Evolutionary conservation across 2,113 vertebrate genomes (phyloP).

Genomic region (Trematomus loennbergii): DNA sequence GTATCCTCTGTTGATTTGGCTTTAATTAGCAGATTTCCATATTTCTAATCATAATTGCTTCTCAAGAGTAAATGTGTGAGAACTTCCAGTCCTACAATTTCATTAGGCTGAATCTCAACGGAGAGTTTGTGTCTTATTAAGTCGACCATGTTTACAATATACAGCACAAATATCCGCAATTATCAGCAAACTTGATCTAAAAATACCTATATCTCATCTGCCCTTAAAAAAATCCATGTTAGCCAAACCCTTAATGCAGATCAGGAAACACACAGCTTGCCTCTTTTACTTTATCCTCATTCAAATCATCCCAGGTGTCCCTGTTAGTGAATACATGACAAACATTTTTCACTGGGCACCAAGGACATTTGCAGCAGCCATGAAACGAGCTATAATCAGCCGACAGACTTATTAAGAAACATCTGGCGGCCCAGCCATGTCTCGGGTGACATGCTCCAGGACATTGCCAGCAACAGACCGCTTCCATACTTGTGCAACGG

Average conservation of each 20-base stretch:
- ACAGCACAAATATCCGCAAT: slow-evolving; percentile 10
- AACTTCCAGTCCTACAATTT: slow-evolving; percentile 19
- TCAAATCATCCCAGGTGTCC: slow-evolving; percentile 42
- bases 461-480: slow-evolving; percentile 30
- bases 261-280: slow-evolving; percentile 1
- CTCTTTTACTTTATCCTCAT: slow-evolving; percentile 13
- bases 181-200: slow-evolving; percentile 25
- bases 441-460: slow-evolving; percentile 37
- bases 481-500: slow-evolving; percentile 25
- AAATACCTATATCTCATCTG: slow-evolving; percentile 7
- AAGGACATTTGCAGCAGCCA: slow-evolving; percentile 51
- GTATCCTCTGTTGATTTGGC: slow-evolving; percentile 57
- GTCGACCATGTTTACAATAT: slow-evolving; percentile 10
- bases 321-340: slow-evolving; percentile 51
- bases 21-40: slow-evolving; percentile 68
- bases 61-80: slow-evolving; percentile 33
- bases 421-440: slow-evolving; percentile 62
- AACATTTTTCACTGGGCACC: slow-evolving; percentile 47
- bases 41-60: slow-evolving; percentile 59
- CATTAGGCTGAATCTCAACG: slow-evolving; percentile 27
- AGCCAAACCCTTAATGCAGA: neutral
- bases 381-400: slow-evolving; percentile 62
- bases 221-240: neutral
- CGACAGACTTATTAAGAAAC: slow-evolving; percentile 59
- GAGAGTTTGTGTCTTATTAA: slow-evolving; percentile 29